A percentile compares a stretch with the other conserved stretches of the same genome.
Evolutionary conservation across 2,888 invertebrate species (phyloP).

Genomic region (Cynaeus angustus): DNA sequence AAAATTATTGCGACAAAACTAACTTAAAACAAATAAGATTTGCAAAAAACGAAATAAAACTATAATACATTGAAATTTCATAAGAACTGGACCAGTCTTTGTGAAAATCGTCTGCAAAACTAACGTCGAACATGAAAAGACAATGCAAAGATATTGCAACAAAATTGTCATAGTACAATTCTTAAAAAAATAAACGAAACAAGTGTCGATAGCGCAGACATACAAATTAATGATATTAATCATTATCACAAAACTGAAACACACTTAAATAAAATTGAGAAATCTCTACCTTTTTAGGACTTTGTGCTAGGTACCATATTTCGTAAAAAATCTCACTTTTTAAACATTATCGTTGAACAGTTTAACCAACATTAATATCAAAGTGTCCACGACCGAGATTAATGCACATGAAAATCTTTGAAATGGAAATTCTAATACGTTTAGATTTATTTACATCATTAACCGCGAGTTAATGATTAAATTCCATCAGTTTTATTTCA

Average conservation of each 20-base stretch:
- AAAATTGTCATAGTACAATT: too few species aligned
- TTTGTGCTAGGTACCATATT: too few species aligned
- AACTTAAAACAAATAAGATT: neutral
- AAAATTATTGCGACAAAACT: constrained; percentile 30
- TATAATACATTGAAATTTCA: neutral
- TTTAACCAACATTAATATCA: neutral
- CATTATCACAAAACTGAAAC: neutral
- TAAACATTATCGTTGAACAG: neutral
- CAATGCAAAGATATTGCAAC: neutral
- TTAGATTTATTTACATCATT: constrained; percentile 15
- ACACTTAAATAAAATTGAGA: neutral
- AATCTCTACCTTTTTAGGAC: too few species aligned
- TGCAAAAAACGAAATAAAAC: neutral
- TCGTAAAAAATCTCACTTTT: neutral
- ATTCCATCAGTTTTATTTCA: constrained; percentile 27
- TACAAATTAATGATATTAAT: neutral
- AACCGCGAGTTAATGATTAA: constrained; percentile 11
- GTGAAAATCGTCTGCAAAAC: neutral
- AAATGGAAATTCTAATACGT: neutral
- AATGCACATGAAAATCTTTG: neutral
- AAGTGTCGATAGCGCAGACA: too few species aligned
- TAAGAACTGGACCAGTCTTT: too few species aligned
- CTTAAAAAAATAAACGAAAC: too few species aligned
- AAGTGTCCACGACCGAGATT: neutral
- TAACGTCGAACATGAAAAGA: neutral